Evolutionary conservation across 1,140 invertebrate species (phyloP), one percentile per base, ranked within the genome.

Genomic region (Berghia stephanieae): DNA sequence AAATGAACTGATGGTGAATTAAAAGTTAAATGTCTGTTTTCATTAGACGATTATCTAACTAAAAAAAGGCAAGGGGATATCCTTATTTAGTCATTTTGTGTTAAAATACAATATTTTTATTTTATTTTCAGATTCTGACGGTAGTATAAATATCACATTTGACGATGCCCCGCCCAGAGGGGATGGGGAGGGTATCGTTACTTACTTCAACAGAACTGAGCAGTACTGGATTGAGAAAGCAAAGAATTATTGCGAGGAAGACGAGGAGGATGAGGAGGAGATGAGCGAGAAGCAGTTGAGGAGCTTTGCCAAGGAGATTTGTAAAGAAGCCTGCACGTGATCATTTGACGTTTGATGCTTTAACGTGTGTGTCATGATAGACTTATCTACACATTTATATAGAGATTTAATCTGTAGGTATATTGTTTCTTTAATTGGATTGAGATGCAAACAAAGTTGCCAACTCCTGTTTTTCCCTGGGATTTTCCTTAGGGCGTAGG

Each of bases 151-250:
- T 16, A 79, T 80, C 2, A 81, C 82, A 16, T 82, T 85, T 57
- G 83, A 85, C 74, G 84, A 85, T 77, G 83, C 83, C 24, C 83
- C 83, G 43, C 3, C 3, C 1, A 69, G 67, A 24, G 55, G 42
- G n/a, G 78, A 78, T 13, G 81, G 81, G 27, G 83, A 86, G 46
- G 55, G 38, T 6, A 38, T 75, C 5, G 49, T 66, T 8, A 79
- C 78, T 21, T 84, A 84, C 60, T 83, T 84, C 76, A 71, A 77
- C 55, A 69, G 83, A 34, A 83, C 80, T 34, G 78, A 83, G 43
- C 80, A 83, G n/a, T 83, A 83, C 70, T 86, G 81, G 82, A 44
- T 83, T n/a, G 49, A 78, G 43, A 79, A 83, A 70, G 83, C 83
- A 16, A 60, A 77, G n/a, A 77, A 80, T 55, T 81, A 83, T 38